A percentile compares a stretch with the other conserved stretches of the same genome.
Evolutionary conservation across 2,797 vertebrate genomes (phyloP).

Genomic region (Myiothlypis coronata): DNA sequence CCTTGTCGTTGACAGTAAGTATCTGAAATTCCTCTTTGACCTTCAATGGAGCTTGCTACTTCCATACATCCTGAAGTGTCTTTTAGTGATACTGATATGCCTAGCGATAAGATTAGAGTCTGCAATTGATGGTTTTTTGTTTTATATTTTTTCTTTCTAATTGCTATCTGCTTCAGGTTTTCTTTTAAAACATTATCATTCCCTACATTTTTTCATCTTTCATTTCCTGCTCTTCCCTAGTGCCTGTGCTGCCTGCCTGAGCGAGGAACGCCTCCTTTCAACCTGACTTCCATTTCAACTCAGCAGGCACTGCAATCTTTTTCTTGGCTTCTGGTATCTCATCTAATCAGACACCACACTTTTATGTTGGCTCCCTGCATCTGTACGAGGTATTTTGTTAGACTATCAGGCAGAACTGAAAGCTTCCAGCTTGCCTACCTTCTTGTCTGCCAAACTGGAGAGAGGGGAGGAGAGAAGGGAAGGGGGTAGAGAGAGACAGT

Average conservation of each 20-base stretch:
- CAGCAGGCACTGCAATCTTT: conserved; percentile 35
- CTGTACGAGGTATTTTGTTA: conserved; percentile 51
- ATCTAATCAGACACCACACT: conserved; percentile 39
- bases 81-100: background rate
- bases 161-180: background rate
- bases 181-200: conserved; percentile 1
- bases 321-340: conserved; percentile 30
- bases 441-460: conserved; percentile 39
- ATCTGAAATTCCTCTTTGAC: background rate
- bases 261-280: background rate
- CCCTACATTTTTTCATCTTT: background rate
- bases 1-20: background rate
- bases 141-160: background rate
- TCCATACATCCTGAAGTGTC: background rate
- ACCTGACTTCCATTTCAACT: conserved; percentile 49
- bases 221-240: background rate
- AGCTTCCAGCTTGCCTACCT: conserved; percentile 39
- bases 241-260: background rate
- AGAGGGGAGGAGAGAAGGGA: background rate
- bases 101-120: background rate
- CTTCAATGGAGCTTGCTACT: background rate
- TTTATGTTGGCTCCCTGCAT: conserved; percentile 50
- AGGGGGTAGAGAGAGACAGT: background rate
- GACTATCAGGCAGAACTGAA: conserved; percentile 40
- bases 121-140: background rate